Evolutionary conservation across 2,113 vertebrate species (phyloP), one percentile per base, ranked within the genome.

Genomic region (Noturus placidus): DNA sequence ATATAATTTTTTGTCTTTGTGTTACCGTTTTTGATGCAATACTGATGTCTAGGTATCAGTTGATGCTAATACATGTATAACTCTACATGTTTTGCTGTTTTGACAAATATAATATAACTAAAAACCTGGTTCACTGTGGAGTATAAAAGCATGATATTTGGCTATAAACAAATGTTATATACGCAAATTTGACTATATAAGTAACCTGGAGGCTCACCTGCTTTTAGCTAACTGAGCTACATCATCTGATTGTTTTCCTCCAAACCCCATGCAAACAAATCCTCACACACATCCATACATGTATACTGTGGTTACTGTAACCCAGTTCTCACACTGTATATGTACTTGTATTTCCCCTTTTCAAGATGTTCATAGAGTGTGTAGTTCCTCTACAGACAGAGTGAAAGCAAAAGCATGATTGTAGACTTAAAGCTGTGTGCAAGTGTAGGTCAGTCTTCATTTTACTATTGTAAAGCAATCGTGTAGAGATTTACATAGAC

Each of bases 251-350:
- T 76, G 70, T 65, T n/a, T 69, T 79, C 52, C 14, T 27, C 81
- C 25, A 54, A 54, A 74, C 79, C 35, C 67, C 52, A 33, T 50
- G 33, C 50, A 30, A 38, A 19, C 30, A 54, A 5, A 78, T 50
- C 19, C 38, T 22, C 33, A 52, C n/a, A 10, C 46, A 50, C 20
- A 42, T 4, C 2, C 22, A 74, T 46, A 50, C 11, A 52, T 42
- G 22, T 10, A 50, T 19, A 6, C 38, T 87, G 80, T 65, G 82
- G 81, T 87, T 76, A 87, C 25, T 38, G 9, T 61, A 33, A 84
- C 19, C 46, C 50, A 88, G 76, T 25, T 72, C 63, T 56, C 46
- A 65, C 57, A 88, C 70, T 88, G 70, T 83, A n/a, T 27, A 84
- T 56, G 46, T 50, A 67, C 15, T n/a, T 54, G 35, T 27, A 82